Conservation (phyloP, 2,113 vertebrate genomes). For the Bos taurus region ARS-UCD2.0 NC_037332.1:70138501-70139000, state of each 20-base stretch:
- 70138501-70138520: background rate
- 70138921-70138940: no score
- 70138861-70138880: no score
- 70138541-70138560: background rate
- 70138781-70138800: background rate
- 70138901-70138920: no score
- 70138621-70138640: background rate
- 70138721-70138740: background rate
- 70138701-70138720: background rate
- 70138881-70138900: no score
- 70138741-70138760: background rate
- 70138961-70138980: no score
- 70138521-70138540: background rate
- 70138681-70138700: background rate
- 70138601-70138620: background rate
- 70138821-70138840: background rate
- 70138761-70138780: background rate
- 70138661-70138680: background rate
- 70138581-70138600: background rate
- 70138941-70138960: no score
- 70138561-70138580: background rate
- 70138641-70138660: background rate
- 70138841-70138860: no score
- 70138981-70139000: no score
- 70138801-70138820: background rate